Conservation (phyloP, 1,140 invertebrate species). For the Drosophila parvula region DNA sequence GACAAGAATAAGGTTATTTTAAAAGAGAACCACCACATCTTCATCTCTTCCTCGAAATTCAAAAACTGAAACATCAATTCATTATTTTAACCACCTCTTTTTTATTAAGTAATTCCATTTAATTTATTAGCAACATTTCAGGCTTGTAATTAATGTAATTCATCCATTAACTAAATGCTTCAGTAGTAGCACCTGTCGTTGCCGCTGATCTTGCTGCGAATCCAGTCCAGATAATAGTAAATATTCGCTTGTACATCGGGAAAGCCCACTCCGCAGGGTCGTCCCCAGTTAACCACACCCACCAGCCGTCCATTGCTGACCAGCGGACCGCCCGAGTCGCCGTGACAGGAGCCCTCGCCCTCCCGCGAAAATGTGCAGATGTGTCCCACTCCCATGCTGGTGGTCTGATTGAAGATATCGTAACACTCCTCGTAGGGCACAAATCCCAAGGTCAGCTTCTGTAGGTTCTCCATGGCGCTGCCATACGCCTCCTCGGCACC, state of each 20-base stretch:
- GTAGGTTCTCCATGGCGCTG: slow-evolving; percentile 42
- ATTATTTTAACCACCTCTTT: not conserved
- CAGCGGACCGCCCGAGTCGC: slow-evolving; percentile 84
- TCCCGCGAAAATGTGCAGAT: slow-evolving; percentile 86
- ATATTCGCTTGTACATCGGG: slow-evolving; percentile 85
- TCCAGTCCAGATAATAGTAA: slow-evolving; percentile 72
- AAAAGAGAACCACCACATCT: no score
- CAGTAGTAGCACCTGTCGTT: slow-evolving; percentile 43
- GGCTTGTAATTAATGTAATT: not conserved
- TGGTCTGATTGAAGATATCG: slow-evolving; percentile 53
- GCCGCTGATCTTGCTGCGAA: slow-evolving; percentile 60
- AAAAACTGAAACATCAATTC: not conserved
- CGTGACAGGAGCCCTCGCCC: slow-evolving; percentile 86
- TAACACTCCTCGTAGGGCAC: slow-evolving; percentile 60
- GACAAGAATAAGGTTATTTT: not conserved
- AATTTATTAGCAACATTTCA: not conserved
- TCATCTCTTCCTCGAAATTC: not conserved
- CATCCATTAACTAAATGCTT: not conserved
- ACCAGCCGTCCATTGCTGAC: slow-evolving; percentile 79
- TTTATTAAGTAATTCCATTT: not conserved
- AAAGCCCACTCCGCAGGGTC: slow-evolving; percentile 84
- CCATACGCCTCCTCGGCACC: slow-evolving; percentile 73
- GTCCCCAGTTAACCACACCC: slow-evolving; percentile 86
- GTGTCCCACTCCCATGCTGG: slow-evolving; percentile 77
- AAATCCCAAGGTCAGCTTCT: slow-evolving; percentile 56